Evolutionary conservation across 2,888 invertebrate species (phyloP).

Genomic region (Caenorhabditis wallacei): DNA sequence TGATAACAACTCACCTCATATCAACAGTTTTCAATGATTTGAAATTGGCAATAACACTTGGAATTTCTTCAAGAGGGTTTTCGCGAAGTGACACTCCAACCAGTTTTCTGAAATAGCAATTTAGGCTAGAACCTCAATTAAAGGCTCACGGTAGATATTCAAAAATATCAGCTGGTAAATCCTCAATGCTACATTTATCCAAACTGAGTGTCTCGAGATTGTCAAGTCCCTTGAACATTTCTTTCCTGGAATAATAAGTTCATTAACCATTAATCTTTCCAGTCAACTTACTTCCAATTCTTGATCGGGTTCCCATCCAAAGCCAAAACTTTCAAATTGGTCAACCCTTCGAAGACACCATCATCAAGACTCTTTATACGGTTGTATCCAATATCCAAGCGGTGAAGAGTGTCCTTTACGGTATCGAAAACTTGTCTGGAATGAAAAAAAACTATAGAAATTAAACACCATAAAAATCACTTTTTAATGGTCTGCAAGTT

Average conservation of each 20-base stretch:
- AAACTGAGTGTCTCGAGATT: slow-evolving; percentile 74
- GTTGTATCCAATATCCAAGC: slow-evolving; percentile 66
- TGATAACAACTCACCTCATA: slow-evolving; percentile 45
- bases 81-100: slow-evolving; percentile 70
- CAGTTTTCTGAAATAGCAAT: slow-evolving; percentile 67
- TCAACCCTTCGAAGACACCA: slow-evolving; percentile 44
- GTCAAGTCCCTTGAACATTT: slow-evolving; percentile 72
- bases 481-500: slow-evolving; percentile 53
- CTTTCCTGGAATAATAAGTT: slow-evolving; percentile 40
- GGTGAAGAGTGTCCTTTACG: slow-evolving; percentile 58
- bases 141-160: slow-evolving; percentile 72
- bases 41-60: slow-evolving; percentile 68
- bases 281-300: slow-evolving; percentile 24
- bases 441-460: slow-evolving; percentile 9
- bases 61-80: slow-evolving; percentile 72
- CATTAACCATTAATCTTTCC: neutral
- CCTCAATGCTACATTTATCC: slow-evolving; percentile 71
- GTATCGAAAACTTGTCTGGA: slow-evolving; percentile 49
- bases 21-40: slow-evolving; percentile 70
- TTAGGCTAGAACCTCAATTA: no score
- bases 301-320: slow-evolving; percentile 72
- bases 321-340: slow-evolving; percentile 66
- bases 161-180: slow-evolving; percentile 72
- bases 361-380: slow-evolving; percentile 42
- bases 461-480: slow-evolving; percentile 27